Evolutionary conservation across 1,140 invertebrate species (phyloP), one percentile per base, ranked within the genome.

Genomic region (Meloidogyne exigua): DNA sequence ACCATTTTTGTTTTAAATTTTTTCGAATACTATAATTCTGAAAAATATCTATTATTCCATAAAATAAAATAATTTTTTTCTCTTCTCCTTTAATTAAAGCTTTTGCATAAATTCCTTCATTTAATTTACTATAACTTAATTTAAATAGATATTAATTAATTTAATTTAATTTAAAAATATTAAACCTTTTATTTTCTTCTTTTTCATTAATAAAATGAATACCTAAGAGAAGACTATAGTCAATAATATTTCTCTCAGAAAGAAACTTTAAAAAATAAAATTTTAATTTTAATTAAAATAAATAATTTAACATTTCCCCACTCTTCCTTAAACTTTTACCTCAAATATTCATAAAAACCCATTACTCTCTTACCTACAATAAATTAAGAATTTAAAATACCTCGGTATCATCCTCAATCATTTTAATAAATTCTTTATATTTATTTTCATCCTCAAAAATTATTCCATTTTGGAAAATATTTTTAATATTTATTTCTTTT

Each of bases 31-130:
- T 57, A 21, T n/a, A 57, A 57, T 57, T 57, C 13, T 57, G 49
- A 57, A 57, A 57, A n/a, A 57, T 57, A 57, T 57, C 49, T 9
- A 57, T 57, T n/a, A 57, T 57, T 57, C 49, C 49, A 57, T 57
- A 57, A 57, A 57, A 57, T 57, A 57, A 57, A n/a, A 57, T n/a
- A 5, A 57, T n/a, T 57, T 7, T n/a, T 57, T 21, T 57, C 1
- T 57, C n/a, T 44, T 44, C 13, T 44, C 42, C 42, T 44, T 39
- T 9, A 39, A 39, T 9, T 9, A 39, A 9, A 9, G 36, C 36
- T 39, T 39, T 39, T 39, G 36, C 36, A 39, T 39, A 39, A 39
- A 39, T 39, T 39, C 9, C 36, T 39, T 39, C 36, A 9, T 39
- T 39, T 39, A 39, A 39, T 0, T 39, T 39, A 9, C 7, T 32